These are phyloP conservation scores for Entelurus aequoreus DNA, from an alignment of 2,113 vertebrate genomes.

Conservation along the genomic window DNA sequence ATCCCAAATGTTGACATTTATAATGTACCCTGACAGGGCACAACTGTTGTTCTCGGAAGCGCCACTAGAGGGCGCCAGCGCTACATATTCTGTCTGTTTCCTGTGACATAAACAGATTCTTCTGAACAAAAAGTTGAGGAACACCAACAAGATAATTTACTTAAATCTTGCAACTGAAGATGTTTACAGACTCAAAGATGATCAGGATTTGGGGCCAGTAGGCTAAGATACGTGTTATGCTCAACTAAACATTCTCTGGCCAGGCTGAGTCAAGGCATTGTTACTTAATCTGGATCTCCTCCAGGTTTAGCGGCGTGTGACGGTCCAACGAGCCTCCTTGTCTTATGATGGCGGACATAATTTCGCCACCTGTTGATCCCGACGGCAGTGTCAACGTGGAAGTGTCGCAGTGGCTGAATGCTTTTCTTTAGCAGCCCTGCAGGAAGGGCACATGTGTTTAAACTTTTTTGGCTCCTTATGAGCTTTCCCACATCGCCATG, in stretches of 20 bases:
- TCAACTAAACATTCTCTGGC: not conserved
- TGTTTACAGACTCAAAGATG: too few relatives aligned
- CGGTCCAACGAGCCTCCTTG: not conserved
- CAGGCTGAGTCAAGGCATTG: not conserved
- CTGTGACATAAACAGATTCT: too few relatives aligned
- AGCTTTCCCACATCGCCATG: conserved; percentile 4
- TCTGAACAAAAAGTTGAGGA: too few relatives aligned
- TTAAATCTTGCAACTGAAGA: too few relatives aligned
- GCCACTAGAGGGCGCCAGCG: conserved; percentile 38
- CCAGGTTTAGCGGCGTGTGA: not conserved
- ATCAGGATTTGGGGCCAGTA: not conserved
- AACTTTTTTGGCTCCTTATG: conserved; percentile 3
- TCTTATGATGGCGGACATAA: not conserved
- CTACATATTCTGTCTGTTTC: too few relatives aligned
- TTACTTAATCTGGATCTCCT: not conserved
- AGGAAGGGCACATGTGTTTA: not conserved
- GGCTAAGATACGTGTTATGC: not conserved
- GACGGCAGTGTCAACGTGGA: not conserved
- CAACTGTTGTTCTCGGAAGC: not conserved
- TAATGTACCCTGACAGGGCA: not conserved
- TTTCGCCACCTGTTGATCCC: conserved; percentile 1
- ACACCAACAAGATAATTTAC: too few relatives aligned
- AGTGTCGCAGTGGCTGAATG: too few relatives aligned
- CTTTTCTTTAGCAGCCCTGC: not conserved
- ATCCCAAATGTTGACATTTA: too few relatives aligned